A percentile compares a stretch with the other conserved stretches of the same genome.
Evolutionary conservation across 2,888 invertebrate genomes (phyloP).

Genomic region (Eupelmus urozonus): DNA sequence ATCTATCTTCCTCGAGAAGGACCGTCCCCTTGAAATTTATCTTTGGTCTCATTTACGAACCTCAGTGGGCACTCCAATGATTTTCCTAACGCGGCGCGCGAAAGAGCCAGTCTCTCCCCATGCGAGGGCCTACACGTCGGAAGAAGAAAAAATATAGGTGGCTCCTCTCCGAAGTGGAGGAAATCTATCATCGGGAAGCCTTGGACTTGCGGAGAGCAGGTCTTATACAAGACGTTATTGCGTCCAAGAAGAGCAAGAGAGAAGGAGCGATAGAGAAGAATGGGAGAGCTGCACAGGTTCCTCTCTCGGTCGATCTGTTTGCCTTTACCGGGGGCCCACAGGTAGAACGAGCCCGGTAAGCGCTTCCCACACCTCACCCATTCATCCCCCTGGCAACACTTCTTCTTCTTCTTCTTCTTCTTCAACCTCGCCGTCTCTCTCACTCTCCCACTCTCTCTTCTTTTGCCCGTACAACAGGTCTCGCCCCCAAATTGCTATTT

Average conservation of each 20-base stretch:
- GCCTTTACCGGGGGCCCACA: constrained; percentile 37
- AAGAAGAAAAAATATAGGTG: constrained; percentile 19
- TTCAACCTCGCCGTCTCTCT: constrained; percentile 12
- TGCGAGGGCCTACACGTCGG: background rate
- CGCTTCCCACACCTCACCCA: constrained; percentile 62
- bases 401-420: constrained; percentile 50
- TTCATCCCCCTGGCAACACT: constrained; percentile 54
- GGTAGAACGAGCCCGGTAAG: constrained; percentile 58
- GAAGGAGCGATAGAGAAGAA: constrained; percentile 22
- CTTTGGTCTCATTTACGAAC: constrained; percentile 24
- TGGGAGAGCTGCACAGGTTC: constrained; percentile 16
- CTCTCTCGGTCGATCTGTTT: constrained; percentile 27
- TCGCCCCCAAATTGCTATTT: constrained; percentile 49
- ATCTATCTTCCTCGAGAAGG: constrained; percentile 10
- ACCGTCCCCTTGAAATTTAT: constrained; percentile 24
- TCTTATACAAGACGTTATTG: constrained; percentile 48
- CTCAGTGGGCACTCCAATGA: constrained; percentile 17
- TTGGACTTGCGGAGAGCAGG: constrained; percentile 42
- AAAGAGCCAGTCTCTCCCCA: constrained; percentile 2
- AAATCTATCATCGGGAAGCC: constrained; percentile 48
- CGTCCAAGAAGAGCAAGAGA: constrained; percentile 24
- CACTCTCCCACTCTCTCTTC: constrained; percentile 47
- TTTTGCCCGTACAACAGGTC: constrained; percentile 8
- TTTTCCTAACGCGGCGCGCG: constrained; percentile 26
- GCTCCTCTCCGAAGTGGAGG: constrained; percentile 38